A percentile compares a stretch with the other conserved stretches of the same genome.
Evolutionary conservation across 1,140 invertebrate genomes (phyloP).

Genomic region (Achatina immaculata): DNA sequence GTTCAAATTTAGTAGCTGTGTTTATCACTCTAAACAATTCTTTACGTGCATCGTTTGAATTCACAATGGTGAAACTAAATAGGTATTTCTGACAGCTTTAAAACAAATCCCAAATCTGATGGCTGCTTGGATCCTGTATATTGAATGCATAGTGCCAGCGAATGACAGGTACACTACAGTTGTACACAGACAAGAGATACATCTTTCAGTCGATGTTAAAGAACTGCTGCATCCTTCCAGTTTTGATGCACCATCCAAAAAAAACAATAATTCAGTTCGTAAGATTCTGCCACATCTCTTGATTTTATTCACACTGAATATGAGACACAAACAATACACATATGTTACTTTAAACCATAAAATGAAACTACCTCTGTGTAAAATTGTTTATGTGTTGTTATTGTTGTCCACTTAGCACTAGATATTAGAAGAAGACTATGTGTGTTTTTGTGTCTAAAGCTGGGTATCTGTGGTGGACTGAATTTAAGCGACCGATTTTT

Average conservation of each 20-base stretch:
- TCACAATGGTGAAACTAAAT: conserved; percentile 17
- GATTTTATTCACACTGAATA: neutral
- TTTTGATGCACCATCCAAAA: neutral
- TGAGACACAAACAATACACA: neutral
- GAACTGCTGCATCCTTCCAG: neutral
- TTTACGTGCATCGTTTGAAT: neutral
- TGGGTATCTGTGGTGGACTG: neutral
- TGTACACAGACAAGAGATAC: neutral
- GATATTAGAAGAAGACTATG: neutral
- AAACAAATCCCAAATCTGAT: conserved; percentile 15
- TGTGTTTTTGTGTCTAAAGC: neutral
- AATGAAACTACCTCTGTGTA: neutral
- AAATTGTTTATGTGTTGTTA: neutral
- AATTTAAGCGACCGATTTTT: too few species aligned
- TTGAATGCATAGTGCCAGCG: conserved; percentile 6
- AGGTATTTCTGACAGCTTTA: conserved; percentile 33
- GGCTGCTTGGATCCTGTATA: neutral
- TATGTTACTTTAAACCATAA: neutral
- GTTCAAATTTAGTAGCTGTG: neutral
- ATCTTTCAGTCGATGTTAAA: neutral
- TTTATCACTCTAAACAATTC: neutral
- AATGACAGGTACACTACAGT: conserved; percentile 2
- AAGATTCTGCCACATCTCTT: neutral
- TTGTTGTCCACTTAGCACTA: too few species aligned
- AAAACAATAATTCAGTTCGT: too few species aligned